Base-by-base conservation (phyloP, 2,113 vertebrate genomes). In the Pachycephala philippinensis region DNA sequence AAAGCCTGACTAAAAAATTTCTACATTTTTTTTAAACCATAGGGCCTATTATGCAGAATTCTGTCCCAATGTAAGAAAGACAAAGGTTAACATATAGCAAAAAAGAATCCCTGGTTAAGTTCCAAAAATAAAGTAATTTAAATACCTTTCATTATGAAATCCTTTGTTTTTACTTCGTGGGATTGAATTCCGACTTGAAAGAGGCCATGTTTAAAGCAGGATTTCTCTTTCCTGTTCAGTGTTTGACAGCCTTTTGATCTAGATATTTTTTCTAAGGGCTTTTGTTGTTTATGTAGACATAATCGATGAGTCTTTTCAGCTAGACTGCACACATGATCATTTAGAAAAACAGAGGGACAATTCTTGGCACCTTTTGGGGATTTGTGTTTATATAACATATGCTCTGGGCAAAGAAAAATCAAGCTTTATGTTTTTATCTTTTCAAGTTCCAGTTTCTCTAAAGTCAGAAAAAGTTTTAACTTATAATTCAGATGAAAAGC, bases 281-380 rank as follows among this genome's bases (percentile, higher is more conserved):
- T 97, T 97, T 97, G 96, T 97, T 97, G 96, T 97, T 98, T 97
- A 96, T 93, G 86, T 96, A 96, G 96, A 89, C 96, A 97, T 97
- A 97, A 98, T 97, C 96, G 95, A 98, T 97, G 97, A 96, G 95
- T 97, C 90, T 95, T 96, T 97, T 96, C 94, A 96, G 91, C 93
- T 97, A 97, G 95, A 95, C 89, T 97, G 95, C 91, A 96, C 95
- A 95, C 91, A 91, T 94, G 90, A 97, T 93, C 91, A 95, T 95
- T 97, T 93, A 97, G 93, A 96, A 96, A 96, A 96, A 97, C 95
- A 96, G 87, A 96, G 93, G 90, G 94, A 96, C 89, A 93, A 94
- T 90, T 96, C 94, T 94, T 97, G 96, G 93, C 94, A 97, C 93
- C 94, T 97, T 96, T 93, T 40, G 72, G 90, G 39, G 91, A 96